phyloP scores from a whole-genome alignment of 2,888 invertebrate genomes.

The Lochmaea crataegi region DNA sequence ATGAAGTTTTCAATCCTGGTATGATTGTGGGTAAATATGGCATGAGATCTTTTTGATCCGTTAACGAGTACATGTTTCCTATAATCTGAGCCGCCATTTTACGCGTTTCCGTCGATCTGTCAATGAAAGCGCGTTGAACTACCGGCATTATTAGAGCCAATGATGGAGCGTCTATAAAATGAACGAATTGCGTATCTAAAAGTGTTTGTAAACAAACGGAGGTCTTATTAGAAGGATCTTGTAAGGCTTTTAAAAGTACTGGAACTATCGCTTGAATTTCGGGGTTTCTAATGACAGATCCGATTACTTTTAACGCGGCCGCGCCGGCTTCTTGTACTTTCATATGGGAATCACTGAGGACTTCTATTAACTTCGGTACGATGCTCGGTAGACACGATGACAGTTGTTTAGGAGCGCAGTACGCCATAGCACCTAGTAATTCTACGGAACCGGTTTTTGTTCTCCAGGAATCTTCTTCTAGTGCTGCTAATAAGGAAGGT shows the following conservation, averaged over 20 bases:
- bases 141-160: slow-evolving; percentile 99
- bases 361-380: slow-evolving; percentile 97
- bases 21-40: slow-evolving; percentile 97
- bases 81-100: slow-evolving; percentile 99
- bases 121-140: slow-evolving; percentile 96
- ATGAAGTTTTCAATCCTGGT: slow-evolving; percentile 94
- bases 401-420: slow-evolving; percentile 98
- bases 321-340: slow-evolving; percentile 96
- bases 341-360: slow-evolving; percentile 96
- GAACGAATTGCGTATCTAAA: slow-evolving; percentile 96
- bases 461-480: slow-evolving; percentile 98
- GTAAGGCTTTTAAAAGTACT: slow-evolving; percentile 87
- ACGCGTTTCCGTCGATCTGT: slow-evolving; percentile 96
- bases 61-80: slow-evolving; percentile 99
- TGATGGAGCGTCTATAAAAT: slow-evolving; percentile 99
- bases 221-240: slow-evolving; percentile 96
- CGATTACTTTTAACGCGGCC: slow-evolving; percentile 95
- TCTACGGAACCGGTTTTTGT: slow-evolving; percentile 98
- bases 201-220: slow-evolving; percentile 92
- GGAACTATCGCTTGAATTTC: slow-evolving; percentile 96
- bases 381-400: slow-evolving; percentile 98
- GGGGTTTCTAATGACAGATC: slow-evolving; percentile 97
- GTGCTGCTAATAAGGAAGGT: slow-evolving; percentile 90
- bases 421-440: slow-evolving; percentile 97
- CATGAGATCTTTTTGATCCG: slow-evolving; percentile 97